Base-by-base conservation (phyloP, 2,113 vertebrate genomes). In the Gila orcuttii region DNA sequence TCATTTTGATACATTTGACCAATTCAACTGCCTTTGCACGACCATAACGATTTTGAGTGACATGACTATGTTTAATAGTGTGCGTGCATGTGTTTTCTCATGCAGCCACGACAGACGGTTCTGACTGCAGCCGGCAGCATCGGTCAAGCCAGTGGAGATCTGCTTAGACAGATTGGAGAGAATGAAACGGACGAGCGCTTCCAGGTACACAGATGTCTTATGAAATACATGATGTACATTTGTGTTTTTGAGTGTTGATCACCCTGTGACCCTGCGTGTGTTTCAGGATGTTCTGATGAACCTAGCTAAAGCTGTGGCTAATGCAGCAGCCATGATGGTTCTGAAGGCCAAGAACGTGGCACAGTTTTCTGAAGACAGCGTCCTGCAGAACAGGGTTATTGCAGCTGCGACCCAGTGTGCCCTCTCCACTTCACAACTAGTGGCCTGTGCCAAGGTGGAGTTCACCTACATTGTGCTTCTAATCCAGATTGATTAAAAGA, bases 291-390 rank as follows among this genome's bases (percentile, higher is more conserved):
- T 99, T 50, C 94, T 99, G 92, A 99, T 99, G 98, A 99, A 96
- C 91, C 93, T 99, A 92, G 98, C 98, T 90, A 99, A 99, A 94
- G 97, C 98, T 2, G 98, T 99, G 84, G 98, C 98, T 89, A 99
- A 99, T 0, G 98, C 98, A 59, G 98, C 98, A 75, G 98, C 98
- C 90, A 99, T 99, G 97, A 87, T 99, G 86, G 98, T 99, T 62
- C 94, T 99, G 74, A 99, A 99, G 90, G 98, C 98, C 75, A 99
- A 99, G 94, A 99, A 99, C 0, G 98, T 99, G 7, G 98, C 98
- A 0, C 98, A 99, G 91, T 97, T 98, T 62, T 96, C 98, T 0
- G 98, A 99, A 90, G 98, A 99, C 86, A 95, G 95, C 0, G 95
- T 97, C 4, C 94, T 99, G 80, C 98, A 99, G 95, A 99, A 99